Percentiles rank a stretch among this genome's conserved stretches.
Evolutionary conservation across 2,113 vertebrate species (phyloP).

Genomic region (Chaetura pelagica): DNA sequence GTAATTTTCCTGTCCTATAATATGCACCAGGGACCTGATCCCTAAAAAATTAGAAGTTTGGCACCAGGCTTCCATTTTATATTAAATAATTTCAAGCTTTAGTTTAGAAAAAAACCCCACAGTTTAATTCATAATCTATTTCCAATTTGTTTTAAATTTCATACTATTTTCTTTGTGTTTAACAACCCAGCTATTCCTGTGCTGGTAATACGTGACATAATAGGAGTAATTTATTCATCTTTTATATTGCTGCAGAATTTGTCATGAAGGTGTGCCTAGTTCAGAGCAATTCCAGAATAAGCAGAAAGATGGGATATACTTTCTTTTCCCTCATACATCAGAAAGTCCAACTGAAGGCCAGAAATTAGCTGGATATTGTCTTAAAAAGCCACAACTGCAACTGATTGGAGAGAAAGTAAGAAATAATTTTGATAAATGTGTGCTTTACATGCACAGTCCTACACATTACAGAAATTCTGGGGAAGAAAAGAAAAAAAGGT

Average conservation of each 20-base stretch:
- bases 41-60: neutral
- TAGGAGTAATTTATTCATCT: neutral
- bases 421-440: neutral
- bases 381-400: slow-evolving; percentile 61
- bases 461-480: neutral
- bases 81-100: neutral
- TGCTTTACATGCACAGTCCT: neutral
- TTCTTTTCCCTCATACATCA: neutral
- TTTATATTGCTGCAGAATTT: slow-evolving; percentile 68
- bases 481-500: no score
- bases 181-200: neutral
- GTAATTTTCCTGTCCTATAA: neutral
- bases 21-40: neutral
- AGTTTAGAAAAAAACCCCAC: neutral
- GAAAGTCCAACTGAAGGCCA: slow-evolving; percentile 30
- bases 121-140: neutral
- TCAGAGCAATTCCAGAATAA: neutral
- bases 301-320: neutral
- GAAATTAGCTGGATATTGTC: slow-evolving; percentile 34
- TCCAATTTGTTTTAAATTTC: neutral
- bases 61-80: neutral
- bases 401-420: slow-evolving; percentile 77
- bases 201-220: neutral
- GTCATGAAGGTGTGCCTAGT: slow-evolving; percentile 64
- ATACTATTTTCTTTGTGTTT: neutral